Evolutionary conservation across 2,113 vertebrate species (phyloP), one percentile per base, ranked within the genome.

Genomic region (Campylorhamphus procurvoides): DNA sequence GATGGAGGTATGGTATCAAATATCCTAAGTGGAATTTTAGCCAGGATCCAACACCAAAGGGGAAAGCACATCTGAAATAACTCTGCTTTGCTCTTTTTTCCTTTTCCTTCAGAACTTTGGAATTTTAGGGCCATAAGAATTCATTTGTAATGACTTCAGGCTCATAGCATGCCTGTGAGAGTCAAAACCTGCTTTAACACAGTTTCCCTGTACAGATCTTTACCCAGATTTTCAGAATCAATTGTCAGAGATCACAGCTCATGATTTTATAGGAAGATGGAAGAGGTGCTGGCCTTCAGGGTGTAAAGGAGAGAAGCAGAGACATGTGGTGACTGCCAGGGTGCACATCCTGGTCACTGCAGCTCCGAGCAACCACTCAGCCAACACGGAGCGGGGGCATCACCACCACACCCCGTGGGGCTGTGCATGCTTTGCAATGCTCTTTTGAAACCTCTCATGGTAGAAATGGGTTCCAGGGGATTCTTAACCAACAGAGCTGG

Each of bases 381-480:
- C 39, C 88, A 71, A 52, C 12, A 60, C 0, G 0, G 29, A n/a
- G 8, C n/a, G 25, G 20, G 37, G 18, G 2, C 35, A 46, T n/a
- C 49, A 55, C 28, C 52, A 55, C 31, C 11, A 6, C 28, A 52
- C 9, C 28, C 11, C 2, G 0, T 14, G 12, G 66, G 37, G 16
- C 40, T 74, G 23, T 55, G 18, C 18, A 3, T 13, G 7, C 23
- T 46, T 62, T 75, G 27, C 27, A 49, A 37, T 0, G 7, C 5
- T 77, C 6, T 83, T 78, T 62, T 55, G 16, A 78, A 82, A 68
- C 28, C 12, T 29, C 7, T 81, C 5, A 18, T 49, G 9, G 8
- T 12, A 39, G 39, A 56, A 84, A 44, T 10, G 22, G 6, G 3
- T 37, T 93, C 66, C 37, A 76, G 44, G 20, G 14, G 24, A 11